Evolutionary conservation across 2,113 vertebrate species (phyloP).

Genomic region (Indicator maculatus): DNA sequence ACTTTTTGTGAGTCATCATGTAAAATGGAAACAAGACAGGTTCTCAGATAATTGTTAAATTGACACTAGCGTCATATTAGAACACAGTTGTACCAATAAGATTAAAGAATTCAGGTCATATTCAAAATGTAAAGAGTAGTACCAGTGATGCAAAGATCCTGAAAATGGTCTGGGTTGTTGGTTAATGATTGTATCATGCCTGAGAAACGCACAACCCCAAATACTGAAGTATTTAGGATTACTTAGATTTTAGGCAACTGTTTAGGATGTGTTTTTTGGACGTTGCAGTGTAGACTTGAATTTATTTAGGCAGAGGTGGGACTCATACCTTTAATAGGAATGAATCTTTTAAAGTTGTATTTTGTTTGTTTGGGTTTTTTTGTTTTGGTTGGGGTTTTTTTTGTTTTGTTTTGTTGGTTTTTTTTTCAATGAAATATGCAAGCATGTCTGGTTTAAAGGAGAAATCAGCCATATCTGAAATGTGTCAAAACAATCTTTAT

Average conservation of each 20-base stretch:
- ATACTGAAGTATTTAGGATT: not conserved
- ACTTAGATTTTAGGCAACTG: not conserved
- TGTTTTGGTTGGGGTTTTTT: too few relatives aligned
- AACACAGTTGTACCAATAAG: not conserved
- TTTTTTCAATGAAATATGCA: not conserved
- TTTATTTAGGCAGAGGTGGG: not conserved
- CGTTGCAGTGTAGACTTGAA: not conserved
- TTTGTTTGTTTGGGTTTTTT: too few relatives aligned
- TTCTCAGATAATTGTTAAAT: not conserved
- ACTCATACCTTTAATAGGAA: not conserved
- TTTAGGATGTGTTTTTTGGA: not conserved
- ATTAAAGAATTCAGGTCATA: not conserved
- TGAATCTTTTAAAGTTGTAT: not conserved
- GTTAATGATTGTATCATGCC: not conserved
- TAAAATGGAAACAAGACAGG: not conserved
- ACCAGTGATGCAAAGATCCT: not conserved
- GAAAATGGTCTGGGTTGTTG: not conserved
- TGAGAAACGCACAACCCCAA: not conserved
- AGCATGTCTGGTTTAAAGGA: not conserved
- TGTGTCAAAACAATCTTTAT: not conserved
- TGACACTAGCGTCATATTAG: not conserved
- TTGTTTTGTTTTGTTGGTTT: too few relatives aligned
- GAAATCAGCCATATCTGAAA: not conserved
- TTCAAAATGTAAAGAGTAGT: not conserved
- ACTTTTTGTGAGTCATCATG: not conserved